A percentile compares a stretch with the other conserved stretches of the same genome.
phyloP scores from a whole-genome alignment of 2,113 vertebrate species.

The Daboia siamensis region DNA sequence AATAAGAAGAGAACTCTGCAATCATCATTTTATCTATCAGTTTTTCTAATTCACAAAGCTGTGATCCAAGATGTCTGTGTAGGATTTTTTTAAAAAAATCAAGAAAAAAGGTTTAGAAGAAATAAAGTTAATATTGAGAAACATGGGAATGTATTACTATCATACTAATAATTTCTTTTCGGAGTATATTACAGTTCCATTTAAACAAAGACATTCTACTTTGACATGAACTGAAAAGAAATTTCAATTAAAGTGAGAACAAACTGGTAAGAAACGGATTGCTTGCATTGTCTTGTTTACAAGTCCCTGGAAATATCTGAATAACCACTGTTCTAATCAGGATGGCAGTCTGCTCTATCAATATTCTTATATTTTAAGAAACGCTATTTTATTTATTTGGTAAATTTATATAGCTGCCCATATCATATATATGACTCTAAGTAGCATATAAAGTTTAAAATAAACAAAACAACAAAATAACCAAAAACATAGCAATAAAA shows the following conservation, averaged over 20 bases:
- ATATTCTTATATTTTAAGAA: not conserved
- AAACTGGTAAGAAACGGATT: not conserved
- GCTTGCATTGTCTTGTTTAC: not conserved
- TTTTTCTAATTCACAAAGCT: conserved; percentile 98
- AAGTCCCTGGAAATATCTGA: not conserved
- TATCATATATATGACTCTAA: not conserved
- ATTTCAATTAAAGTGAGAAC: not conserved
- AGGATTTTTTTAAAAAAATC: conserved; percentile 37
- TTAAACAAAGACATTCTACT: conserved; percentile 30
- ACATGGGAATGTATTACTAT: not conserved
- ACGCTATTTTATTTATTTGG: not conserved
- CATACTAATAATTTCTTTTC: conserved; percentile 32
- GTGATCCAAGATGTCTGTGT: conserved; percentile 93
- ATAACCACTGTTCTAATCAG: not conserved
- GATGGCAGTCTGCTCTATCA: not conserved
- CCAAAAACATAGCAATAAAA: not conserved
- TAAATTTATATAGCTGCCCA: not conserved
- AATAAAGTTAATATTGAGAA: not conserved
- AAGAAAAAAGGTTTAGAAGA: conserved; percentile 37
- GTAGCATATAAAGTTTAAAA: not conserved
- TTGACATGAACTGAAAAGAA: conserved; percentile 42
- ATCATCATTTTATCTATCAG: conserved; percentile 99
- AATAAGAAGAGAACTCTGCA: conserved; percentile 94
- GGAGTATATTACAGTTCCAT: conserved; percentile 21
- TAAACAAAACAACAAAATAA: not conserved